phyloP scores from a whole-genome alignment of 1,140 invertebrate genomes.

The Drosophila sturtevanti region DNA sequence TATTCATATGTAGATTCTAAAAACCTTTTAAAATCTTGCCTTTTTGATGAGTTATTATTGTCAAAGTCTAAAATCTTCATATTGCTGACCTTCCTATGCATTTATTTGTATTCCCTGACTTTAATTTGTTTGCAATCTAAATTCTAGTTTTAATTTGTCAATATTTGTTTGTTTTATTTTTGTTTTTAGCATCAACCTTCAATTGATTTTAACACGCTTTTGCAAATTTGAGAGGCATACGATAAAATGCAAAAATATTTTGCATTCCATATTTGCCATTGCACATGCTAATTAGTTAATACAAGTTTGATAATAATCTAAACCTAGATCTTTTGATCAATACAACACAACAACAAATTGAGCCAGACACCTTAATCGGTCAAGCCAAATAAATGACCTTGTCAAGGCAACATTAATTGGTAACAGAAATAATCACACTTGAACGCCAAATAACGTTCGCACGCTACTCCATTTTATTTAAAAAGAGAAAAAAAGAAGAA shows the following conservation, averaged over 20 bases:
- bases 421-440: conserved; percentile 33
- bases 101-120: background rate
- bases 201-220: background rate
- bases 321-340: conserved; percentile 1
- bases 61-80: background rate
- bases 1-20: too few species aligned
- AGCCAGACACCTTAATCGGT: conserved; percentile 34
- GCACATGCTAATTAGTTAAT: conserved; percentile 36
- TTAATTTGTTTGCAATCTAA: background rate
- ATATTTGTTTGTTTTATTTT: background rate
- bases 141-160: background rate
- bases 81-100: background rate
- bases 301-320: background rate
- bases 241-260: background rate
- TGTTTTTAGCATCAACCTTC: background rate
- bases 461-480: conserved; percentile 24
- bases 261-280: conserved; percentile 21
- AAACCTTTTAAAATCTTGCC: background rate
- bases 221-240: conserved; percentile 12
- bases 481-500: conserved; percentile 11
- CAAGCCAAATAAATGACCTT: conserved; percentile 46
- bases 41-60: background rate
- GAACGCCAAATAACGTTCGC: conserved; percentile 34
- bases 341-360: conserved; percentile 18
- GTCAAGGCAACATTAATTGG: conserved; percentile 35